Evolutionary conservation across 2,113 vertebrate genomes (phyloP).

Genomic region (Piaya cayana): DNA sequence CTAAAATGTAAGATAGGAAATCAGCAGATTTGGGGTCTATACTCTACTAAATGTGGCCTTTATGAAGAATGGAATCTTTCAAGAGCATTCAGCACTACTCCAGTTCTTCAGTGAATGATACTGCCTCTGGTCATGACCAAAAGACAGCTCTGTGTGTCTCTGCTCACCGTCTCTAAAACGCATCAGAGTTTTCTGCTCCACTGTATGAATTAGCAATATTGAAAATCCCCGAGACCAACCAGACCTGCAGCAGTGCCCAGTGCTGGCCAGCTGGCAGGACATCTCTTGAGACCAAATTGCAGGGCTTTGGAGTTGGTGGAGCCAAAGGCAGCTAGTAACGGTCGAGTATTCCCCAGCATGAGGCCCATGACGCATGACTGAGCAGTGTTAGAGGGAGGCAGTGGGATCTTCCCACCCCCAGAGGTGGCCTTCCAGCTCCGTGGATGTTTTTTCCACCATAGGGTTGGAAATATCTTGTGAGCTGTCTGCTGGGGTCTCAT

Average conservation of each 20-base stretch:
- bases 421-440: not conserved
- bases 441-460: not conserved
- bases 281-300: not conserved
- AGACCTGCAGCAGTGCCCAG: not conserved
- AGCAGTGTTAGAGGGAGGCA: not conserved
- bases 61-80: not conserved
- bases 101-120: not conserved
- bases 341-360: fast-evolving
- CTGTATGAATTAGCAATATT: not conserved
- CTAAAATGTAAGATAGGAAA: not conserved
- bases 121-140: not conserved
- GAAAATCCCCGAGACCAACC: not conserved
- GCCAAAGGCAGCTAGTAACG: not conserved
- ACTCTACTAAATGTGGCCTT: not conserved
- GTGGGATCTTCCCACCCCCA: not conserved
- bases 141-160: not conserved
- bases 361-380: fast-evolving
- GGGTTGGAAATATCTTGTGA: not conserved
- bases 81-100: not conserved
- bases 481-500: not conserved
- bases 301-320: not conserved
- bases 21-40: not conserved
- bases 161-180: not conserved
- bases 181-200: not conserved
- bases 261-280: not conserved